Evolutionary conservation across 2,797 vertebrate genomes (phyloP).

Genomic region (Crenuchus spilurus): DNA sequence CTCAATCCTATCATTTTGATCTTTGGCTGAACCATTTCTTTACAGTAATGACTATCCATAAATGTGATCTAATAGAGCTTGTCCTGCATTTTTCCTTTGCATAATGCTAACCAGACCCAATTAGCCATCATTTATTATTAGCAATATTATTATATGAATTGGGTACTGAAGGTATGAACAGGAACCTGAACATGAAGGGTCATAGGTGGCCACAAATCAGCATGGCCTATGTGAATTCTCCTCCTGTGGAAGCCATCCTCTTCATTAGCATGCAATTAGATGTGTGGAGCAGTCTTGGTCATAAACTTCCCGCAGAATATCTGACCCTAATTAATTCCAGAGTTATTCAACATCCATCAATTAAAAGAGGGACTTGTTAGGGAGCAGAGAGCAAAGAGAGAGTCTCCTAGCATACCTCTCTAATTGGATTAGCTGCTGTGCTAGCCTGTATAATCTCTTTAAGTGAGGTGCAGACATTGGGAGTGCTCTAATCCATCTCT

Average conservation of each 20-base stretch:
- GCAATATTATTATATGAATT: background rate
- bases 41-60: too few species aligned
- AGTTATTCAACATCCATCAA: conserved; percentile 31
- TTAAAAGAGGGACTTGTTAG: conserved; percentile 33
- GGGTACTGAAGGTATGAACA: background rate
- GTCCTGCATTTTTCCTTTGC: background rate
- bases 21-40: too few species aligned
- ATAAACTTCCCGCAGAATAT: conserved; percentile 18
- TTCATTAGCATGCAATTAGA: conserved; percentile 16
- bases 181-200: background rate
- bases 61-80: background rate
- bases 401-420: conserved; percentile 43
- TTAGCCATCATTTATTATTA: background rate
- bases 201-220: background rate
- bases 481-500: conserved; percentile 63
- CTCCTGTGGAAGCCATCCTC: background rate
- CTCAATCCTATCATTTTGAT: too few species aligned
- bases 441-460: conserved; percentile 68
- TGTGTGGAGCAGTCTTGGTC: background rate
- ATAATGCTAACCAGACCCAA: background rate
- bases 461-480: conserved; percentile 62
- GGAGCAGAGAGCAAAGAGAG: conserved; percentile 51
- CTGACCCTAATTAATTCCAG: conserved; percentile 46
- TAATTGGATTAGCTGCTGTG: conserved; percentile 68
- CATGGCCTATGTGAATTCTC: background rate